Evolutionary conservation across 2,888 invertebrate genomes (phyloP).

Genomic region (Sesia apiformis): DNA sequence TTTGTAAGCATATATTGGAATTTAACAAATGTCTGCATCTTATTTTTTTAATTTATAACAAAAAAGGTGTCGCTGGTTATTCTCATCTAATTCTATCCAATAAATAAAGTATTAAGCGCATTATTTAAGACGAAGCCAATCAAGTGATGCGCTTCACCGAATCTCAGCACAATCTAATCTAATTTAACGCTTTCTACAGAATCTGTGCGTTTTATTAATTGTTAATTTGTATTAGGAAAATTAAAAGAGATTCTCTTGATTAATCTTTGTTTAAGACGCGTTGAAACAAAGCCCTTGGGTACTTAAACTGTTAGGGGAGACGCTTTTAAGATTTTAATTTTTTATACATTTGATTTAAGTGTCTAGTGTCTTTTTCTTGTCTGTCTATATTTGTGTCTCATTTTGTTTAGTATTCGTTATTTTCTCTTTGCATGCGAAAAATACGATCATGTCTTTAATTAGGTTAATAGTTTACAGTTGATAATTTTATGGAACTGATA

Average conservation of each 20-base stretch:
- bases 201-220: slow-evolving; percentile 37
- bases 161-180: slow-evolving; percentile 32
- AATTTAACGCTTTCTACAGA: slow-evolving; percentile 36
- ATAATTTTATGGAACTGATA: no score
- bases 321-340: neutral
- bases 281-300: neutral
- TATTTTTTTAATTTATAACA: no score
- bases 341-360: neutral
- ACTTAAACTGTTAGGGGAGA: neutral
- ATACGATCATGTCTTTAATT: no score
- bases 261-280: slow-evolving; percentile 17
- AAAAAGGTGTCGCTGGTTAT: no score
- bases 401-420: neutral
- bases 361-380: no score
- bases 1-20: no score
- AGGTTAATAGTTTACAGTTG: no score
- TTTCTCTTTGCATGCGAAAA: neutral
- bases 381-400: neutral
- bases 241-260: slow-evolving; percentile 18
- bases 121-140: slow-evolving; percentile 26
- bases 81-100: no score
- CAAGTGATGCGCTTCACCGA: slow-evolving; percentile 22
- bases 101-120: neutral
- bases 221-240: slow-evolving; percentile 42
- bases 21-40: no score